Conservation (phyloP, 1,140 invertebrate genomes). For the Drosophila orosa region DNA sequence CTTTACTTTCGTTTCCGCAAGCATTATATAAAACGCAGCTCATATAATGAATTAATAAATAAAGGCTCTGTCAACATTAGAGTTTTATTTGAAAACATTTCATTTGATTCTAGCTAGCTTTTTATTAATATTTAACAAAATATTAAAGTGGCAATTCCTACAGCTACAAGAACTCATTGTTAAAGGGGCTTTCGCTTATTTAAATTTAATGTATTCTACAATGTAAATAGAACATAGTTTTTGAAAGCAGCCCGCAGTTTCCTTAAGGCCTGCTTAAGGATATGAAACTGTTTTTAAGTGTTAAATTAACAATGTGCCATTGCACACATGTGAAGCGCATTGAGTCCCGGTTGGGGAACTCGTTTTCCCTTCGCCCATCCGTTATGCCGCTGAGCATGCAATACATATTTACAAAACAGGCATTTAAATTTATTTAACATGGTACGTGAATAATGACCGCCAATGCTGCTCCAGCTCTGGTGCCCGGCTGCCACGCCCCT, state of each 20-base stretch:
- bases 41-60: background rate
- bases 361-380: slow-evolving; percentile 47
- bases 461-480: slow-evolving; percentile 45
- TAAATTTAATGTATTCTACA: background rate
- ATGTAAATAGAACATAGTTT: background rate
- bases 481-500: slow-evolving; percentile 51
- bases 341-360: slow-evolving; percentile 19
- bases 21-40: background rate
- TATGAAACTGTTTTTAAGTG: slow-evolving; percentile 21
- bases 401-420: slow-evolving; percentile 82
- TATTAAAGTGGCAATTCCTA: background rate
- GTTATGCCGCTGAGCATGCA: slow-evolving; percentile 66
- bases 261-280: slow-evolving; percentile 25
- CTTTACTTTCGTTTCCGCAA: background rate
- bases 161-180: background rate
- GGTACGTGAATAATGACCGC: slow-evolving; percentile 81
- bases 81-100: background rate
- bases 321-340: slow-evolving; percentile 33
- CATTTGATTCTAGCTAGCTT: background rate
- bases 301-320: slow-evolving; percentile 56
- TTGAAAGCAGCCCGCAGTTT: slow-evolving; percentile 3
- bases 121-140: background rate
- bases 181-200: background rate
- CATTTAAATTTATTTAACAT: slow-evolving; percentile 82
- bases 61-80: background rate